Evolutionary conservation across 92 coral and sea anemone species (phyloP).

Genomic region (Pocillopora meandrina): DNA sequence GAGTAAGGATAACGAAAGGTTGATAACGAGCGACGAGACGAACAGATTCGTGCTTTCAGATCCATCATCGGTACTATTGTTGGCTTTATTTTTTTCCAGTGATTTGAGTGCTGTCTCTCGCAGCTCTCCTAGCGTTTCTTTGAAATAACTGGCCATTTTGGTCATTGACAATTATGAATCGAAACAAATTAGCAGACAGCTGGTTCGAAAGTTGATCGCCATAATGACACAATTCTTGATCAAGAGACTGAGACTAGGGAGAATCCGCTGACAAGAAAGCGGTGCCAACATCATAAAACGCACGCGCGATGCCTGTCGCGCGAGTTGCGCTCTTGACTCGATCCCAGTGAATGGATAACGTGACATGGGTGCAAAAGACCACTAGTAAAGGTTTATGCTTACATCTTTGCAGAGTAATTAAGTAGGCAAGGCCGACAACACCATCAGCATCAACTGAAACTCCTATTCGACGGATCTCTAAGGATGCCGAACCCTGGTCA

Average conservation of each 20-base stretch:
- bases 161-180: not conserved
- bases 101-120: not conserved
- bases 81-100: constrained; percentile 11
- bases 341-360: no score
- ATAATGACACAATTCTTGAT: not conserved
- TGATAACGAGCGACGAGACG: constrained; percentile 69
- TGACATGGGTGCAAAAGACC: no score
- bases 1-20: constrained; percentile 64
- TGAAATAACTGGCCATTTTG: not conserved
- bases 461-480: no score
- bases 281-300: not conserved
- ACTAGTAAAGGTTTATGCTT: no score
- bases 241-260: constrained; percentile 5
- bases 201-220: constrained; percentile 1
- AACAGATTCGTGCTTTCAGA: constrained; percentile 70
- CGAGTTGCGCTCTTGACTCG: no score
- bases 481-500: no score
- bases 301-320: no score
- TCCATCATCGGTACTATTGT: constrained; percentile 22
- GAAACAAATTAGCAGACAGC: not conserved
- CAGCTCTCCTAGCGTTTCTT: not conserved
- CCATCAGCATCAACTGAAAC: no score
- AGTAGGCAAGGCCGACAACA: no score
- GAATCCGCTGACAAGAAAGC: not conserved
- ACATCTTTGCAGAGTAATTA: no score